Base-by-base conservation (phyloP, 2,888 invertebrate genomes). In the Salpingus planirostris region DNA sequence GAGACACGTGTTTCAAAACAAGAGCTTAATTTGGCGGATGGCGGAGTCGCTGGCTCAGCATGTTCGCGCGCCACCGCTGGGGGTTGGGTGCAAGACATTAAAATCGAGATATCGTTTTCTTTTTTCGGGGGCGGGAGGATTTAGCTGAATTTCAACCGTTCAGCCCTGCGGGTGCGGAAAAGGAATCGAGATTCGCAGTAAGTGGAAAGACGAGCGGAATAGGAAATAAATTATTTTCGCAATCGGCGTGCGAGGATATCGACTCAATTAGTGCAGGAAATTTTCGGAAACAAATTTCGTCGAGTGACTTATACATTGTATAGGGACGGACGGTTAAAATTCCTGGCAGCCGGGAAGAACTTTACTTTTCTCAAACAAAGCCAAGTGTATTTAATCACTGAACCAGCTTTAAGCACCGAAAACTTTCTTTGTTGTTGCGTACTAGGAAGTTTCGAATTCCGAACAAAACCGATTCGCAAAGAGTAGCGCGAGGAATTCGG, bases 381-480 rank as follows among this genome's bases (percentile, higher is more conserved):
- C 35, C 39, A 29, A 45, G 41, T 43, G 43, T 43, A 41, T 45
- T 45, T 45, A 45, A 43, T 45, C 45, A 43, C 37, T 38, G 40
- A 45, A 42, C 43, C 45, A 36, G 43, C 40, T 39, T 42, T 42
- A 42, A 43, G 43, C 41, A 45, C 37, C 41, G 28, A 38, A 38
- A 45, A 45, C 27, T 45, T 45, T 45, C 42, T 40, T 38, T 42
- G 40, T 42, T 34, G 40, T 37, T 37, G 40, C 35, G 36, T 38
- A 27, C 29, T 14, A 33, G 32, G 37, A 42, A 44, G 40, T 44
- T 43, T 31, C 31, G 27, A 33, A 43, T 39, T 44, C 42, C 35
- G 34, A 46, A 43, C 42, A 38, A 38, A 43, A 40, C 38, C 37
- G 28, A 40, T 40, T 40, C 36, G 34, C 40, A 35, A 31, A 38